These are phyloP conservation scores for Coleophora deauratella DNA, from an alignment of 2,888 invertebrate species.

Conservation along the genomic window DNA sequence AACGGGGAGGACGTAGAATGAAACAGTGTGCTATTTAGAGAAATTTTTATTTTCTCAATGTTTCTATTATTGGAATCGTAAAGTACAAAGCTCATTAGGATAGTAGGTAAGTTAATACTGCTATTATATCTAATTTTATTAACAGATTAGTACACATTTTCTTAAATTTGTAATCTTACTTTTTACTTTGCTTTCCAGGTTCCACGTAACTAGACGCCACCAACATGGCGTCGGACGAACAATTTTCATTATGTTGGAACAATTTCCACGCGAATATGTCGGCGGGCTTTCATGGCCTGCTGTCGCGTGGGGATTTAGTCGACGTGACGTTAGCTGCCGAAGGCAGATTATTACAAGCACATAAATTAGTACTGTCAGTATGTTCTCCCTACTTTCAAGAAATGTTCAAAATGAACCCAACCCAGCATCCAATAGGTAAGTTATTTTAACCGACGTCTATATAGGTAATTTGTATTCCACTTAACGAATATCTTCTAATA, in stretches of 20 bases:
- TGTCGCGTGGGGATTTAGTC: slow-evolving; percentile 80
- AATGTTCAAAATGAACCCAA: slow-evolving; percentile 81
- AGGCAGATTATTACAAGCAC: slow-evolving; percentile 80
- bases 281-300: slow-evolving; percentile 80
- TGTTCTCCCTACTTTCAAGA: slow-evolving; percentile 83
- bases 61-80: slow-evolving; percentile 63
- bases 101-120: slow-evolving; percentile 52
- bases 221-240: slow-evolving; percentile 83
- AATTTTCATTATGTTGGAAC: slow-evolving; percentile 84
- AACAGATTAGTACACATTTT: too few relatives aligned
- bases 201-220: slow-evolving; percentile 49
- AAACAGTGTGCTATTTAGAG: slow-evolving; percentile 41
- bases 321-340: slow-evolving; percentile 82
- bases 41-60: slow-evolving; percentile 57
- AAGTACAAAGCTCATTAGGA: slow-evolving; percentile 64
- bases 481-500: slow-evolving; percentile 2
- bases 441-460: slow-evolving; percentile 1
- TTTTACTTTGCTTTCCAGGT: slow-evolving; percentile 35
- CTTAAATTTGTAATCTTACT: background rate
- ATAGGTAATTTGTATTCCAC: slow-evolving; percentile 3
- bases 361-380: slow-evolving; percentile 81
- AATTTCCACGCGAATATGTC: slow-evolving; percentile 83
- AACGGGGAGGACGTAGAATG: slow-evolving; percentile 62
- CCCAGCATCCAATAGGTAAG: slow-evolving; percentile 80
- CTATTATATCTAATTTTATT: too few relatives aligned